phyloP scores from a whole-genome alignment of 2,888 invertebrate genomes.

The Hemistola chrysoprasaria region DNA sequence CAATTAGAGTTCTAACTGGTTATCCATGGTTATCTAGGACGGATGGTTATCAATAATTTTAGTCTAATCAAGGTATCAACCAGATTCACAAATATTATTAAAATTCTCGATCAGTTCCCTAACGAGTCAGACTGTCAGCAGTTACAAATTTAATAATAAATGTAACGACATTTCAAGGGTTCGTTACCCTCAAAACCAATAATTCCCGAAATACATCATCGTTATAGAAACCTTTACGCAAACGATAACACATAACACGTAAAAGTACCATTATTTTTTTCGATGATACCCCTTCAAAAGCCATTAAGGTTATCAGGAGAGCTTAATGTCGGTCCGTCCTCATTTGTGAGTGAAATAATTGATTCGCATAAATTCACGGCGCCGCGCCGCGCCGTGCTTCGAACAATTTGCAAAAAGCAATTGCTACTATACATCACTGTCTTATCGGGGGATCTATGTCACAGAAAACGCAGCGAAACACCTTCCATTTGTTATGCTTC shows the following conservation, averaged over 20 bases:
- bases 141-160: too few species aligned
- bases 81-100: too few species aligned
- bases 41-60: too few species aligned
- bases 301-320: conserved; percentile 28
- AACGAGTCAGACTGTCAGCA: too few species aligned
- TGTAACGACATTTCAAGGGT: too few species aligned
- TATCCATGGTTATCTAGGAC: too few species aligned
- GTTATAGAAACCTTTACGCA: conserved; percentile 17
- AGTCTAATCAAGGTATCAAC: too few species aligned
- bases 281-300: conserved; percentile 19
- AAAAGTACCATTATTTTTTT: conserved; percentile 20
- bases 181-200: neutral
- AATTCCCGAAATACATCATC: conserved; percentile 14
- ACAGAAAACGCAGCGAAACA: conserved; percentile 36
- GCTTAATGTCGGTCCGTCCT: conserved; percentile 37
- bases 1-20: too few species aligned
- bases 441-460: conserved; percentile 61
- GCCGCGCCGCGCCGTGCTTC: conserved; percentile 16
- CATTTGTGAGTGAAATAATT: conserved; percentile 55
- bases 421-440: conserved; percentile 69
- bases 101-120: too few species aligned
- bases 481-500: too few species aligned
- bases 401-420: conserved; percentile 74
- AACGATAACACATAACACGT: conserved; percentile 19
- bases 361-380: conserved; percentile 57